Evolutionary conservation across 2,113 vertebrate species (phyloP), one percentile per base, ranked within the genome.

Genomic region (Hippopotamus amphibius): DNA sequence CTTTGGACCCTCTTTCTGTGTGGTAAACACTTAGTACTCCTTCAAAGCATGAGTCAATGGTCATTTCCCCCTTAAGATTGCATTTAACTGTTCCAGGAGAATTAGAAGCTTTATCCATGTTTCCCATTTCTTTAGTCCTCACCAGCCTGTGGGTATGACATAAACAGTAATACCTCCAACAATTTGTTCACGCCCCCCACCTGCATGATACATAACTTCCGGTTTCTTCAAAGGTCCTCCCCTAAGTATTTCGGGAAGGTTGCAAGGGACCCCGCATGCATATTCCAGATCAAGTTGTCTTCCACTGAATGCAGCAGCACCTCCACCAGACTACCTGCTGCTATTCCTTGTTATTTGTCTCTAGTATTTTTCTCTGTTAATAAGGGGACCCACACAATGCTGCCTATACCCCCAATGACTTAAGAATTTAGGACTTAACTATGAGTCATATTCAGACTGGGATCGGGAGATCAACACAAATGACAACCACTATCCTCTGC

Each of bases 361-460:
- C 57, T 84, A 74, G 10, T 33, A 53, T 28, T 65, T 84, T 19
- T 65, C 26, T 66, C 6, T 88, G 7, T 84, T 66, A n/a, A 50
- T 28, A 79, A 19, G 48, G 16, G n/a, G 77, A 53, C 14, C 22
- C 61, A 88, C 59, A 7, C 3, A 61, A 61, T 48, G 50, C 85
- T 86, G 46, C 30, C 50, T 71, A 21, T 55, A 69, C 4, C 28
- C 24, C 17, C 37, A 88, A 28, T 53, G 72, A 88, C 43, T 41
- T 84, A 85, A 84, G 65, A 85, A 41, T 57, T 96, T 79, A 83
- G 50, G 72, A 69, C 19, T 81, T 90, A 86, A 85, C 59, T 6
- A 10, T 76, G 37, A 91, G 19, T 94, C 43, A 93, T 69, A 61
- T 30, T 91, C 69, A 68, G 21, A 16, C 19, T 72, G 30, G 9